Evolutionary conservation across 2,797 vertebrate species (phyloP).

Genomic region (Threskiornis aethiopicus): DNA sequence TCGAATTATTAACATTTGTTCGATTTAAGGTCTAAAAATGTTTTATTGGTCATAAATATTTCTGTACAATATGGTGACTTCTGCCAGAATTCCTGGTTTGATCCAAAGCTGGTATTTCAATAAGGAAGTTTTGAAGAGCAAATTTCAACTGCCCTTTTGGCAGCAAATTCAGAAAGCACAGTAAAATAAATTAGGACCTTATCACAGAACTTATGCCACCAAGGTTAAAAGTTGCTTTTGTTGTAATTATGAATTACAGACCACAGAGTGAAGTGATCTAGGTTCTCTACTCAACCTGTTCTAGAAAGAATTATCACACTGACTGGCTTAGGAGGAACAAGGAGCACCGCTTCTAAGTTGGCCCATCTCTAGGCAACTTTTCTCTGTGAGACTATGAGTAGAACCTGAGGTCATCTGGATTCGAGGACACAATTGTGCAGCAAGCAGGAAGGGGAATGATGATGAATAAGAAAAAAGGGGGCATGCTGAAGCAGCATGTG

Average conservation of each 20-base stretch:
- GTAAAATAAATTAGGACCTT: background rate
- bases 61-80: background rate
- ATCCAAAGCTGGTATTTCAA: background rate
- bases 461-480: background rate
- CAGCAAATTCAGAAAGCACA: background rate
- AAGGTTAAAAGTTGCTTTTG: background rate
- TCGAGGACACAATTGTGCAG: background rate
- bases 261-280: background rate
- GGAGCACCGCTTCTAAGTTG: background rate
- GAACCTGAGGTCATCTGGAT: background rate
- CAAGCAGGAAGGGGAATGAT: background rate
- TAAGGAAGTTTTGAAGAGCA: background rate
- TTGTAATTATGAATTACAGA: background rate
- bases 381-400: background rate
- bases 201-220: background rate
- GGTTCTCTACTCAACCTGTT: background rate
- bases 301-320: background rate
- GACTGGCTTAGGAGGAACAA: background rate
- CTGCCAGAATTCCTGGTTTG: background rate
- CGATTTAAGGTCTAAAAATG: background rate
- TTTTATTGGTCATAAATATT: background rate
- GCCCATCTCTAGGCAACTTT: background rate
- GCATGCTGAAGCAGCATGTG: background rate
- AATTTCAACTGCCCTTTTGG: background rate
- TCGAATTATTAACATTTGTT: background rate